Percentiles rank a stretch among this genome's conserved stretches.
These are phyloP conservation scores for Pollenia amentaria DNA, from an alignment of 2,888 invertebrate genomes.

Conservation along the genomic window DNA sequence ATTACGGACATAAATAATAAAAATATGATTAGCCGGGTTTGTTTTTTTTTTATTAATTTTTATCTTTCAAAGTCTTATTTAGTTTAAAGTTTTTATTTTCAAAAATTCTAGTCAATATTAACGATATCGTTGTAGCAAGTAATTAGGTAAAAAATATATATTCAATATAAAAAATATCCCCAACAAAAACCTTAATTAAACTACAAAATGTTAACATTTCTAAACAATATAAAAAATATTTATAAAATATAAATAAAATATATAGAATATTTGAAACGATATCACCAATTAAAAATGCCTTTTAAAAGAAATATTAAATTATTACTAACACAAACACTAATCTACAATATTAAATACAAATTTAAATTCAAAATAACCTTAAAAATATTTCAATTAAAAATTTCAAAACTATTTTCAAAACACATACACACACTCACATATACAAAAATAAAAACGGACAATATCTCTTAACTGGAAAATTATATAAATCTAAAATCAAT, in stretches of 20 bases:
- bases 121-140: slow-evolving; percentile 14
- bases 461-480: slow-evolving; percentile 66
- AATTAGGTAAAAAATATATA: background rate
- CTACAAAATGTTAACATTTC: slow-evolving; percentile 71
- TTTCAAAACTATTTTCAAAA: background rate
- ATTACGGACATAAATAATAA: no score
- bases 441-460: slow-evolving; percentile 62
- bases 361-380: slow-evolving; percentile 21
- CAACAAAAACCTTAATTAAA: slow-evolving; percentile 46
- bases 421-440: slow-evolving; percentile 37
- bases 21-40: no score
- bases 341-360: slow-evolving; percentile 48
- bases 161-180: slow-evolving; percentile 17
- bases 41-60: background rate
- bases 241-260: slow-evolving; percentile 32
- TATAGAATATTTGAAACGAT: slow-evolving; percentile 71
- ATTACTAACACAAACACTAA: slow-evolving; percentile 31
- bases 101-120: background rate
- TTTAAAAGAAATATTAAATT: slow-evolving; percentile 67
- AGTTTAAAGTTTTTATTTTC: background rate
- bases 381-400: slow-evolving; percentile 12
- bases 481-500: slow-evolving; percentile 44
- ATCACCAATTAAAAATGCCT: slow-evolving; percentile 76
- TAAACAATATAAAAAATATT: slow-evolving; percentile 64
- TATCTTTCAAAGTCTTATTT: background rate